Percentiles rank a stretch among this genome's conserved stretches.
phyloP scores from a whole-genome alignment of 2,888 invertebrate species.

The Lycocerus yunnanus region DNA sequence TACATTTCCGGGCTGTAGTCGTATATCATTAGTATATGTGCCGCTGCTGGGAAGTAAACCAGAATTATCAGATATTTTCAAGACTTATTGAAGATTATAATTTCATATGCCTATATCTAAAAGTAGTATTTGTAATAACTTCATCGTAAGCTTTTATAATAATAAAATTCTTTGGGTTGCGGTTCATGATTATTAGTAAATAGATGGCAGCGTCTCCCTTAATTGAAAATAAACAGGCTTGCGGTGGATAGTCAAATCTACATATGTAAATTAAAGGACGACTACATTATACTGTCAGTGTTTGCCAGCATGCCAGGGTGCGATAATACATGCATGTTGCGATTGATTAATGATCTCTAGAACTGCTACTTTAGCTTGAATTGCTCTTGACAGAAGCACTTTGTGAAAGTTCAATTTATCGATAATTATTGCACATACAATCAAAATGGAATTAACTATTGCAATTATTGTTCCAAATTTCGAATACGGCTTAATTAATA shows the following conservation, averaged over 20 bases:
- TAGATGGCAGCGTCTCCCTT: constrained; percentile 33
- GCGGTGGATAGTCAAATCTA: constrained; percentile 35
- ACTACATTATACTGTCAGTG: constrained; percentile 33
- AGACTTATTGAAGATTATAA: no score
- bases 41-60: background rate
- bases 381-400: constrained; percentile 20
- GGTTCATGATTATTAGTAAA: constrained; percentile 21
- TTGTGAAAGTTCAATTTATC: constrained; percentile 17
- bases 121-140: background rate
- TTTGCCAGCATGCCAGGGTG: constrained; percentile 35
- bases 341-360: constrained; percentile 40
- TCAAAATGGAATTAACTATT: background rate
- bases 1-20: background rate
- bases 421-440: constrained; percentile 6
- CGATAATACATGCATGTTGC: constrained; percentile 37
- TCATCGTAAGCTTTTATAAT: background rate
- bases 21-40: background rate
- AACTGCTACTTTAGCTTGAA: constrained; percentile 32
- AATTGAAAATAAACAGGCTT: constrained; percentile 40
- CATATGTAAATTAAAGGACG: constrained; percentile 39
- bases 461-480: background rate
- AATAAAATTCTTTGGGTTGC: background rate
- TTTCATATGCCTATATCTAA: background rate
- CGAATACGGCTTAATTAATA: background rate
- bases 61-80: background rate